Base-by-base conservation (phyloP, 2,888 invertebrate species). In the Agonopterix arenella region DNA sequence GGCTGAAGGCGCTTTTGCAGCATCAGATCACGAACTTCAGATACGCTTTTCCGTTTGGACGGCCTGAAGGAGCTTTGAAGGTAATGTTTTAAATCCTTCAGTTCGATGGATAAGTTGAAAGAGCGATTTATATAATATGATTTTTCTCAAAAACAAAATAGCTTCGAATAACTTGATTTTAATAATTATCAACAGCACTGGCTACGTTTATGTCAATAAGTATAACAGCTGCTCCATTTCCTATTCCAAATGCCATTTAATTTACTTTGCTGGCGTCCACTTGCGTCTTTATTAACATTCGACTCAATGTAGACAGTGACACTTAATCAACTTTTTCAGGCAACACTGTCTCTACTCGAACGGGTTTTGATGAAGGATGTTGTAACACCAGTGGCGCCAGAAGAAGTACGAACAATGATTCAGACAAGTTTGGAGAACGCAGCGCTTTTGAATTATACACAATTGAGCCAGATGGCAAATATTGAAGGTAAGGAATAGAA, bases 21-120 rank as follows among this genome's bases (percentile, higher is more conserved):
- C 95, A 97, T 84, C 99, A 99, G 92, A 98, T 99, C 70, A 99
- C 99, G 28, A 98, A 99, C 91, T 99, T 99, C 91, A 95, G 97
- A 88, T 98, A 95, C 78, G 97, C 98, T 76, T 99, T 99, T 90
- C 99, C 99, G 55, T 99, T 99, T 80, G 99, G 99, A 56, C 92
- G 99, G 67, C 99, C 99, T 7, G 99, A 99, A 82, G 99, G 99
- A 47, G 96, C 98, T 46, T 89, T 99, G 58, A 99, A 99, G 84
- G 90, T 89, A 64, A 43, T 13, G 40, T 40, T 5, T 28, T 28
- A 28, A 5, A 28, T 28, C 5, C 7, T 28, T 28, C 28, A 28
- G 7, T 28, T 28, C 1, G 28, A 7, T 28, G 1, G 7, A 28
- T 1, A 28, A 5, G 1, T 28, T 28, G 28, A 5, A 28, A 28